Percentiles rank a stretch among this genome's conserved stretches.
Conservation (phyloP, 2,888 invertebrate species). For the Onthophagus sagittarius region DNA sequence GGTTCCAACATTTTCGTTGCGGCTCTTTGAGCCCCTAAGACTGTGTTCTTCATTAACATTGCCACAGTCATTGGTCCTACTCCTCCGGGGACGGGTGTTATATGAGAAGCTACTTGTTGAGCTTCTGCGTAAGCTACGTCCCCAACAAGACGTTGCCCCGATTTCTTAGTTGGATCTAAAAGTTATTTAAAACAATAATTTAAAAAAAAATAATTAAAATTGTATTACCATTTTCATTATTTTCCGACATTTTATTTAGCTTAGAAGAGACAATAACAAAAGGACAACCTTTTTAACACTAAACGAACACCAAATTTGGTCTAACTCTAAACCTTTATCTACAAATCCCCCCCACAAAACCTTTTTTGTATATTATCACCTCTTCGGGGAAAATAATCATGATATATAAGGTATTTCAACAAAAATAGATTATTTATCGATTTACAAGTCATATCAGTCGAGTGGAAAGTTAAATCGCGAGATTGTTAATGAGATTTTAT, state of each 20-base stretch:
- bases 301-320: background rate
- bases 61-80: conserved; percentile 99
- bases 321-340: background rate
- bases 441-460: background rate
- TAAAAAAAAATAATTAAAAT: background rate
- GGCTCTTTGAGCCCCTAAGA: conserved; percentile 71
- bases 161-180: conserved; percentile 70
- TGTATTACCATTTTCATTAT: background rate
- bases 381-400: background rate
- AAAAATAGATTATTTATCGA: background rate
- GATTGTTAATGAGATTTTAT: background rate
- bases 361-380: background rate
- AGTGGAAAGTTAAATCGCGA: background rate
- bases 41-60: conserved; percentile 95
- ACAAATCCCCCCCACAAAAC: background rate
- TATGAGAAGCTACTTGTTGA: conserved; percentile 73
- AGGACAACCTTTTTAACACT: background rate
- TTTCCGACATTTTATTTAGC: background rate
- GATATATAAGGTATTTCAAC: too few species aligned
- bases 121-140: conserved; percentile 90
- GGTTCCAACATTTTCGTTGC: conserved; percentile 55
- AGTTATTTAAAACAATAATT: background rate
- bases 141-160: conserved; percentile 84
- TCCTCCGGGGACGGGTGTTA: conserved; percentile 95
- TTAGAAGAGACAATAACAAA: background rate